A percentile compares a stretch with the other conserved stretches of the same genome.
These are phyloP conservation scores for Dermochelys coriacea DNA, from an alignment of 2,797 vertebrate species.

Conservation along the genomic window DNA sequence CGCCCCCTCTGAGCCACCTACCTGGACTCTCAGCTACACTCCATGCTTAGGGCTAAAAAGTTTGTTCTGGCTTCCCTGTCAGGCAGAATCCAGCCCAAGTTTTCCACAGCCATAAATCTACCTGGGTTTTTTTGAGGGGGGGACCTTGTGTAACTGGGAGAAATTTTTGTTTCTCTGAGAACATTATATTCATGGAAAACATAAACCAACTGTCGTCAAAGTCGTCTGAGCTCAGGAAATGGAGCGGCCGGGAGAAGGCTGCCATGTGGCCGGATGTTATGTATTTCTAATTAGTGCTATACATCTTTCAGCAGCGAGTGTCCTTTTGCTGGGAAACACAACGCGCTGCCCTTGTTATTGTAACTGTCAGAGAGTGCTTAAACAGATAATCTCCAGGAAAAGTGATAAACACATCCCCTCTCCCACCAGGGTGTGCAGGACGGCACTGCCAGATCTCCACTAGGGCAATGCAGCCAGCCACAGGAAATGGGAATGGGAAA, in stretches of 20 bases:
- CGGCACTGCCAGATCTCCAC: slow-evolving; percentile 81
- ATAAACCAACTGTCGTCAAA: slow-evolving; percentile 97
- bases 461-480: slow-evolving; percentile 79
- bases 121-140: slow-evolving; percentile 47
- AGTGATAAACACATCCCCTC: slow-evolving; percentile 87
- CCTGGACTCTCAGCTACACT: not conserved
- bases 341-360: slow-evolving; percentile 88
- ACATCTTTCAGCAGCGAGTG: slow-evolving; percentile 98
- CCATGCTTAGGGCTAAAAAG: not conserved
- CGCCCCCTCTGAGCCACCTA: slow-evolving; percentile 17
- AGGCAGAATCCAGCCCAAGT: slow-evolving; percentile 21
- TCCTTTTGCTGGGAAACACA: slow-evolving; percentile 94
- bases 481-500: slow-evolving; percentile 81
- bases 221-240: slow-evolving; percentile 98
- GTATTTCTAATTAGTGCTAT: slow-evolving; percentile 99
- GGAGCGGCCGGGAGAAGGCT: slow-evolving; percentile 96
- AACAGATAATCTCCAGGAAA: slow-evolving; percentile 90
- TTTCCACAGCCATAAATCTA: slow-evolving; percentile 69
- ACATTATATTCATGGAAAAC: slow-evolving; percentile 91
- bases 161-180: slow-evolving; percentile 82
- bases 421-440: slow-evolving; percentile 80
- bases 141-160: slow-evolving; percentile 67
- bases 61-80: not conserved
- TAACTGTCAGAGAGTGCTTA: slow-evolving; percentile 90
- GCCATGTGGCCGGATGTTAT: slow-evolving; percentile 99